phyloP scores from a whole-genome alignment of 1,140 invertebrate species.

The Uloborus diversus region DNA sequence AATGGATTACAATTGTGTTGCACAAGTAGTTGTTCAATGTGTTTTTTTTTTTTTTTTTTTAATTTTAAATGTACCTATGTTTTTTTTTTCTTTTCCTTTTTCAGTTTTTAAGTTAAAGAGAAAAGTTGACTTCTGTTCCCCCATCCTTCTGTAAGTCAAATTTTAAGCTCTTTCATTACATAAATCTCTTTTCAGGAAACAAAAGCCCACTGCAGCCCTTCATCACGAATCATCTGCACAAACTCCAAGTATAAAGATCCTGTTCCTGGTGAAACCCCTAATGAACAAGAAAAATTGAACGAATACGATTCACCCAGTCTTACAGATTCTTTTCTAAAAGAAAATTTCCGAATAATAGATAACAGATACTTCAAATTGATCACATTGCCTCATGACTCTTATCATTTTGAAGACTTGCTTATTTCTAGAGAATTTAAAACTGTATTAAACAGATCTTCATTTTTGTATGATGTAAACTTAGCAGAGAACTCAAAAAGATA shows the following conservation, averaged over 20 bases:
- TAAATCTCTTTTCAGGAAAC: too few relatives aligned
- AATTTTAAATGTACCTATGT: too few relatives aligned
- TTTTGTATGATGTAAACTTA: constrained; percentile 26
- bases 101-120: too few relatives aligned
- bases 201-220: not conserved
- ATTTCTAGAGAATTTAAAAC: constrained; percentile 9
- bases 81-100: too few relatives aligned
- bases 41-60: too few relatives aligned
- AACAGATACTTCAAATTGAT: constrained; percentile 3
- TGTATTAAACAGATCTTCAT: not conserved
- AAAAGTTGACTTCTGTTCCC: too few relatives aligned
- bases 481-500: not conserved
- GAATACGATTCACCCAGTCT: not conserved
- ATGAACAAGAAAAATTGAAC: not conserved
- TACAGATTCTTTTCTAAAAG: not conserved
- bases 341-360: not conserved
- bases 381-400: not conserved
- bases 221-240: constrained; percentile 14
- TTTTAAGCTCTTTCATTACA: too few relatives aligned
- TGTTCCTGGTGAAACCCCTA: not conserved
- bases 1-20: too few relatives aligned
- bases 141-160: too few relatives aligned
- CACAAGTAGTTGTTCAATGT: too few relatives aligned
- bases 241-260: not conserved
- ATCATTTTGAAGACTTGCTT: not conserved